These are phyloP conservation scores for Menidia beryllina DNA, from an alignment of 2,113 vertebrate genomes.

Conservation along the genomic window DNA sequence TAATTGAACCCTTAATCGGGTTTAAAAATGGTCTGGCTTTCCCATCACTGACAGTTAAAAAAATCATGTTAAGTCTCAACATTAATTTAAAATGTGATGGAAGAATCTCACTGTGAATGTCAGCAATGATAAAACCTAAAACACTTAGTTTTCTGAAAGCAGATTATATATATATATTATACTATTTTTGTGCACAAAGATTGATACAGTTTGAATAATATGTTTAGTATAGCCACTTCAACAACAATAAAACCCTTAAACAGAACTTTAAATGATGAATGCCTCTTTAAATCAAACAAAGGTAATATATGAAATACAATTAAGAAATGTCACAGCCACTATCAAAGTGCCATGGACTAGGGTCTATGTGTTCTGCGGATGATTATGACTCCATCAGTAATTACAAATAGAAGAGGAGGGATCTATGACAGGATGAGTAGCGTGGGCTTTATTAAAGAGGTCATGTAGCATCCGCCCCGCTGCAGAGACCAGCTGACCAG, in stretches of 20 bases:
- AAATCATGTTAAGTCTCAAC: neutral
- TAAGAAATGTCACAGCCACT: neutral
- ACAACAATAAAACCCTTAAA: neutral
- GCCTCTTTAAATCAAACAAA: too few species aligned
- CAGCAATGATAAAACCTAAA: too few species aligned
- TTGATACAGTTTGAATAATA: too few species aligned
- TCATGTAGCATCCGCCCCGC: slow-evolving; percentile 65
- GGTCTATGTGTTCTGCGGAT: slow-evolving; percentile 13
- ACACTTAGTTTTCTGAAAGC: too few species aligned
- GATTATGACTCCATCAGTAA: slow-evolving; percentile 76
- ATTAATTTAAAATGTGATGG: neutral
- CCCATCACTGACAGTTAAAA: neutral
- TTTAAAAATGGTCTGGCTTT: too few species aligned
- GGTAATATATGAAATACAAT: too few species aligned
- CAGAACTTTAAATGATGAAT: neutral
- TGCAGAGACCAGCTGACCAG: slow-evolving; percentile 33
- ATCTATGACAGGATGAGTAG: slow-evolving; percentile 22
- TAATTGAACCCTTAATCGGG: too few species aligned
- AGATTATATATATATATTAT: too few species aligned
- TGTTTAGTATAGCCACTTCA: too few species aligned
- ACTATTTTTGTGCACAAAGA: too few species aligned
- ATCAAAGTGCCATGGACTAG: neutral
- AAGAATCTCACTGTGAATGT: neutral
- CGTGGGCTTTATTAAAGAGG: slow-evolving; percentile 62
- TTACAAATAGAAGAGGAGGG: slow-evolving; percentile 41